phyloP scores from a whole-genome alignment of 1,140 invertebrate species.

The Aphaenogaster ashmeadi region DNA sequence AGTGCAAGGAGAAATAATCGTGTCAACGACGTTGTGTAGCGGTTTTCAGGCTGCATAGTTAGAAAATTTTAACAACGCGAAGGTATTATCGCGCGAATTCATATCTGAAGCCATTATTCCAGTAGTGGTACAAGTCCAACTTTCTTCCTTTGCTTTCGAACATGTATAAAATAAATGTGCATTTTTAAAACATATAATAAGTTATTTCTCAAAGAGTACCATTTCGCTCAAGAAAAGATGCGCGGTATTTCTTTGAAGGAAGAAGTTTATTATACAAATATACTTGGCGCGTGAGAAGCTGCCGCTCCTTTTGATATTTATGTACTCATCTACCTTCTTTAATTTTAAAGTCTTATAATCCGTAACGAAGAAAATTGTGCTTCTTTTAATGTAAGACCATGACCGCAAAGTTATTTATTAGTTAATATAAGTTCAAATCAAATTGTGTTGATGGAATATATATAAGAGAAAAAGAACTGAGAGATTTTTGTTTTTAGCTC shows the following conservation, averaged over 20 bases:
- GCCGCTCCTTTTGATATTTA: constrained; percentile 37
- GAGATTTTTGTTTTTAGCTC: constrained; percentile 53
- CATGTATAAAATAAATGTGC: constrained; percentile 9
- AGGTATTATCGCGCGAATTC: constrained; percentile 5
- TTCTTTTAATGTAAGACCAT: constrained; percentile 25
- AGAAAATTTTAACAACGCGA: not conserved
- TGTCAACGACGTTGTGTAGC: constrained; percentile 8
- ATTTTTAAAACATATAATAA: constrained; percentile 32
- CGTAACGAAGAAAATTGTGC: constrained; percentile 7
- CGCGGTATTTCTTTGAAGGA: constrained; percentile 13
- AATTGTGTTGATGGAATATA: constrained; percentile 6
- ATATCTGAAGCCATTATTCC: not conserved
- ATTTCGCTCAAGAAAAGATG: constrained; percentile 14
- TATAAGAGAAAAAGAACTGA: constrained; percentile 42
- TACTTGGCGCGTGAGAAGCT: constrained; percentile 19
- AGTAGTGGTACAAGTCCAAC: not conserved
- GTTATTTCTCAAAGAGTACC: constrained; percentile 12
- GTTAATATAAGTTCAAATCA: not conserved
- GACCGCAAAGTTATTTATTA: constrained; percentile 16
- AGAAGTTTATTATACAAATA: constrained; percentile 52
- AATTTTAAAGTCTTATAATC: constrained; percentile 50
- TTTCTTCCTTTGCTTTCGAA: not conserved
- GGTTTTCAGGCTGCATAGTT: constrained; percentile 31
- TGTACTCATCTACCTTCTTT: constrained; percentile 8
- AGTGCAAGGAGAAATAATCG: constrained; percentile 10